Evolutionary conservation across 2,797 vertebrate genomes (phyloP), one percentile per base, ranked within the genome.

Genomic region (Gambelia wislizenii): DNA sequence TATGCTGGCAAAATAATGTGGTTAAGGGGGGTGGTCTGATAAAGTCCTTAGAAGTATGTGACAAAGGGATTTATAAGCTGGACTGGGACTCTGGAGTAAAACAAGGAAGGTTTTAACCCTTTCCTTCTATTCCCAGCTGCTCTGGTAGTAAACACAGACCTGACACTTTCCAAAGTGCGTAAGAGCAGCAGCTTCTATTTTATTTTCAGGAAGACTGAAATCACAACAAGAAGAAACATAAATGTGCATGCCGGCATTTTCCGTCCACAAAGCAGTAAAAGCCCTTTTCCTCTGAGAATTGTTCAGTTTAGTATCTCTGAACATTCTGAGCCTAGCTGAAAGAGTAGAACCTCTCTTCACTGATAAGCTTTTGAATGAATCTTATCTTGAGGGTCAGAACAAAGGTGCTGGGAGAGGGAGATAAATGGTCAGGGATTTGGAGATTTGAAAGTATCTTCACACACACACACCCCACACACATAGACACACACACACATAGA

Each of bases 181-280:
- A 82, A 67, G 1, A 42, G 14, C 30, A 67, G 47, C 56, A 82
- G 69, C 22, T 86, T 86, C 82, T 78, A 69, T 84, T 88, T 82
- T 75, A 83, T 81, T 85, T 85, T 59, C 59, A 64, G 12, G 13
- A 49, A 4, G 39, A 18, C 67, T 61, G n/a, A 79, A 85, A 89
- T 42, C 84, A 52, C 49, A 87, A 77, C 25, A 89, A 47, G 44
- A 69, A 44, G 36, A 18, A 20, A 69, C 52, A 72, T 36, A 67
- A 86, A 82, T 82, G 69, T 81, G 78, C 70, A 86, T 77, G 80
- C 59, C 86, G 70, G 89, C 78, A 86, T 86, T 86, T 89, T 44
- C 59, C 36, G n/a, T 67, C 47, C 76, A n/a, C 27, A 20, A 86
- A 85, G 88, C 25, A 42, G 6, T 86, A 89, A 86, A 64, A 69